Evolutionary conservation across 2,888 invertebrate species (phyloP).

Genomic region (Serripes groenlandicus): DNA sequence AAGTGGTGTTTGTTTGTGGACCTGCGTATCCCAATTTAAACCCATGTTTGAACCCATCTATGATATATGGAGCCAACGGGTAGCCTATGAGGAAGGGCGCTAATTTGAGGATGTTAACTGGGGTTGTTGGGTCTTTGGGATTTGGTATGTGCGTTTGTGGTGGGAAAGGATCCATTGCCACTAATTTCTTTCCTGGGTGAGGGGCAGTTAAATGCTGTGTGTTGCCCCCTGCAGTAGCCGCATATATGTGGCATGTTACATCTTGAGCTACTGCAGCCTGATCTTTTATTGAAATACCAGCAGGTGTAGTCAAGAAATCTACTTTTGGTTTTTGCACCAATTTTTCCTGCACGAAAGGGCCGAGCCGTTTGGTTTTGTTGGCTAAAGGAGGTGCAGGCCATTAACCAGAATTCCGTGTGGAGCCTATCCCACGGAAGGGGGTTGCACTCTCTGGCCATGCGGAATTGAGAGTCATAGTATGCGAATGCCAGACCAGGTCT

Average conservation of each 20-base stretch:
- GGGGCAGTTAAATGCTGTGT: constrained; percentile 23
- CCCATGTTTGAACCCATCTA: constrained; percentile 32
- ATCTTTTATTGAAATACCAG: constrained; percentile 37
- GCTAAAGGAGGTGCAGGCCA: constrained; percentile 24
- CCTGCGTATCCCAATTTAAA: constrained; percentile 39
- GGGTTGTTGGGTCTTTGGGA: constrained; percentile 17
- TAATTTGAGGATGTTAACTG: constrained; percentile 15
- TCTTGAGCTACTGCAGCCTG: constrained; percentile 8
- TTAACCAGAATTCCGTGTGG: constrained; percentile 21
- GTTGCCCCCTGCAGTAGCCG: constrained; percentile 40
- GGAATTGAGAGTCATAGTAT: constrained; percentile 41
- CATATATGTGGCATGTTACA: constrained; percentile 43
- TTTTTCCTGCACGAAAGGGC: background rate
- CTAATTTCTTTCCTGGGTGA: background rate
- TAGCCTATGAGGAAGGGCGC: constrained; percentile 18
- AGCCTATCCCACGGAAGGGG: constrained; percentile 30
- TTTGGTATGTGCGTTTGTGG: background rate
- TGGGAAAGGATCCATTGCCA: background rate
- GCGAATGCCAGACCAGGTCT: constrained; percentile 27
- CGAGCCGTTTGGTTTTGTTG: background rate
- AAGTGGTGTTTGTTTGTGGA: background rate
- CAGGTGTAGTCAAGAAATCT: constrained; percentile 35
- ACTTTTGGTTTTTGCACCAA: background rate
- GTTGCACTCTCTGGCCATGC: constrained; percentile 5
- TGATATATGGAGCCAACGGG: background rate